These are phyloP conservation scores for Tamandua tetradactyla DNA, from an alignment of 2,797 vertebrate genomes.

Conservation along the genomic window DNA sequence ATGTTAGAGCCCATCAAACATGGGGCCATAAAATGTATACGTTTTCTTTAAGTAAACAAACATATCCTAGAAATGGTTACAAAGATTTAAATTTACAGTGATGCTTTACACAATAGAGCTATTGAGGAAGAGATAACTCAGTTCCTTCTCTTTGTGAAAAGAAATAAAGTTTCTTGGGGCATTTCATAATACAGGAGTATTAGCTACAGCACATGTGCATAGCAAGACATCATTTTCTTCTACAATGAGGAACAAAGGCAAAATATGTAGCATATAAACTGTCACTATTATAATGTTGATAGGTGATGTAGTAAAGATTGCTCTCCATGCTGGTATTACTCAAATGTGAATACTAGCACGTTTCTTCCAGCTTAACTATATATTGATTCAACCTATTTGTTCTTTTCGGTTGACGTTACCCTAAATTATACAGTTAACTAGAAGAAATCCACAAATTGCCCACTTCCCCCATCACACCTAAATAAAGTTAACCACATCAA, in stretches of 20 bases:
- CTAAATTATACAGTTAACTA: constrained; percentile 56
- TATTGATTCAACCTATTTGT: constrained; percentile 42
- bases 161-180: neutral
- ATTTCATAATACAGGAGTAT: constrained; percentile 3
- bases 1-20: neutral
- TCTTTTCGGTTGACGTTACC: constrained; percentile 37
- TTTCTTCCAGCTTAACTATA: constrained; percentile 45
- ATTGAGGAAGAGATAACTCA: neutral
- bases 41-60: neutral
- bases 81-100: constrained; percentile 31
- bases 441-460: neutral
- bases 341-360: constrained; percentile 1
- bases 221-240: constrained; percentile 29
- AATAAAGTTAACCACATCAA: constrained; percentile 52
- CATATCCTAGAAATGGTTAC: neutral
- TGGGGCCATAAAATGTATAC: neutral
- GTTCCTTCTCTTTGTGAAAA: neutral
- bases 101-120: neutral
- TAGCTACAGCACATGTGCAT: neutral
- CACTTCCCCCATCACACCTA: constrained; percentile 22
- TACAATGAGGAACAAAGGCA: constrained; percentile 37
- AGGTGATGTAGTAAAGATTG: constrained; percentile 32
- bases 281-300: constrained; percentile 27
- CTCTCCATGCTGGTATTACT: constrained; percentile 28
- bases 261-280: constrained; percentile 28